Conservation (phyloP, 2,113 vertebrate species). For the Anser cygnoides region DNA sequence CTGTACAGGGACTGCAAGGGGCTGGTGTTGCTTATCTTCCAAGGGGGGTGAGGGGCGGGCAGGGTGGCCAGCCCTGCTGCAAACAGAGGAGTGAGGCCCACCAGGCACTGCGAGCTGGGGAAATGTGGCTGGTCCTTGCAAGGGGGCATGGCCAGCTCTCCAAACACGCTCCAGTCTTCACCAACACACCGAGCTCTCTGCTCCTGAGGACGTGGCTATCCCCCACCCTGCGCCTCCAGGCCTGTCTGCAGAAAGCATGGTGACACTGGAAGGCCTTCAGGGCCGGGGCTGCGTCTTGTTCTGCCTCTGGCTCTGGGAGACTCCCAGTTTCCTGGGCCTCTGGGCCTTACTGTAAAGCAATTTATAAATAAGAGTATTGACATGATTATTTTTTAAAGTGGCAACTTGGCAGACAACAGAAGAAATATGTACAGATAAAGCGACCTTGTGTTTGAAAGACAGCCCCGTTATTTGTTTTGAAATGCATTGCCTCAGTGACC, state of each 20-base stretch:
- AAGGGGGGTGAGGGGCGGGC: too few species aligned
- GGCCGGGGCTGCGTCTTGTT: neutral
- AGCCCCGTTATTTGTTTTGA: constrained; percentile 47
- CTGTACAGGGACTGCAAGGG: neutral
- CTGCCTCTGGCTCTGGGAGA: neutral
- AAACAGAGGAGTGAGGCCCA: too few species aligned
- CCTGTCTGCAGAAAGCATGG: neutral
- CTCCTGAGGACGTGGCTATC: neutral
- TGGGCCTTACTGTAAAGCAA: neutral
- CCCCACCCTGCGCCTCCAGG: accelerated
- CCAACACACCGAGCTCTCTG: neutral
- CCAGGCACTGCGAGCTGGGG: neutral
- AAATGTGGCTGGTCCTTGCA: neutral
- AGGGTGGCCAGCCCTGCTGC: accelerated
- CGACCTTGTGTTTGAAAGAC: constrained; percentile 39
- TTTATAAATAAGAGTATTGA: constrained; percentile 5
- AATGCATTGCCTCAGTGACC: constrained; percentile 46
- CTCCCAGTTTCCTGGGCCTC: neutral
- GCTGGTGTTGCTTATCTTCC: neutral
- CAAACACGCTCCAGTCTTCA: neutral
- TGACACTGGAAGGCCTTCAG: neutral
- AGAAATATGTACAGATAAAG: constrained; percentile 45
- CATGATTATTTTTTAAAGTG: neutral
- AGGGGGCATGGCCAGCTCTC: neutral
- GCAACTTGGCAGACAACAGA: constrained; percentile 13